Evolutionary conservation across 1,140 invertebrate species (phyloP), one percentile per base, ranked within the genome.

Genomic region (Drosophila baimaii): DNA sequence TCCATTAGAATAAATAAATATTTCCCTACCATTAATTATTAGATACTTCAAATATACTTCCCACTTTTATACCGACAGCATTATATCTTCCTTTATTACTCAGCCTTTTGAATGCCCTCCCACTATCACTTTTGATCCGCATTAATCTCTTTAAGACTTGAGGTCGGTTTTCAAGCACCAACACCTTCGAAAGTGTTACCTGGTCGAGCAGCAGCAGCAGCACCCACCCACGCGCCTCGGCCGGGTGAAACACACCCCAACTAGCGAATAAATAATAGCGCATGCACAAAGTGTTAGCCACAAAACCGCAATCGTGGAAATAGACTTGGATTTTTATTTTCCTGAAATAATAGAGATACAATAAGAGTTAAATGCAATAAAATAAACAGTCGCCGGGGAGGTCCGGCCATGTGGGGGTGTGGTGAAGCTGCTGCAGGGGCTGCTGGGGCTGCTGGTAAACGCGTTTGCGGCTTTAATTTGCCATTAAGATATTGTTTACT

Each of bases 401-500:
- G 49, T 52, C 17, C 43, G 51, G 2, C 5, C 31, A 1, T 23
- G 41, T 35, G 54, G 23, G 56, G 39, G 44, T 17, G 59, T 54
- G 37, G 19, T 33, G 23, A 17, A 27, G 19, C 27, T 33, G 59
- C 37, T 43, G 21, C n/a, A n/a, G n/a, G n/a, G n/a, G n/a, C 37
- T 47, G 71, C 19, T 55, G 49, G 41, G 49, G 47, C 54, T 56
- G 63, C 41, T 43, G 43, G 43, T 49, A 77, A 85, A 75, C 78
- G 71, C 75, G 82, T 79, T 86, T 88, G 83, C 57, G 83, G 83
- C 83, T 77, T 88, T 88, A 88, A 88, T 88, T 83, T 68, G 73
- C 83, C 72, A 88, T 88, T 88, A 83, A 73, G 59, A 77, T 84
- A 84, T 84, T 84, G 79, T 84, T 84, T 84, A 84, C 81, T 73